These are phyloP conservation scores for Euwallacea similis DNA, from an alignment of 1,140 invertebrate species.

Conservation along the genomic window DNA sequence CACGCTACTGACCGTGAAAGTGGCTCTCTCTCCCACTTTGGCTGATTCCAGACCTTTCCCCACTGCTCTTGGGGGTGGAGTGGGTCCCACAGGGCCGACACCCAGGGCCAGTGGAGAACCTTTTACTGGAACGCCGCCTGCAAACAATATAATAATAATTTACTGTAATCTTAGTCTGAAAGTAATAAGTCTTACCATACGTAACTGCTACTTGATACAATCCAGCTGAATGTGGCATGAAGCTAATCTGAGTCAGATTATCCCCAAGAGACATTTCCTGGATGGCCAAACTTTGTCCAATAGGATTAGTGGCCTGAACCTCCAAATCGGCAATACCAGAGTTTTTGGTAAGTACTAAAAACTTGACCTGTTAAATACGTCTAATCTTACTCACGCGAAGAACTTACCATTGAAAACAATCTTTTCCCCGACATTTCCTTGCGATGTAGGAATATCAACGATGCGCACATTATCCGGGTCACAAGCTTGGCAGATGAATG, in stretches of 20 bases:
- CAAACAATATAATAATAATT: slow-evolving; percentile 1
- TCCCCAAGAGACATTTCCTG: slow-evolving; percentile 76
- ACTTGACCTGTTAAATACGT: no score
- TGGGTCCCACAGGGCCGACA: slow-evolving; percentile 53
- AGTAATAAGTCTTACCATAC: slow-evolving; percentile 63
- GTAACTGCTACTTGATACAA: slow-evolving; percentile 86
- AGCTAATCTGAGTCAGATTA: slow-evolving; percentile 76
- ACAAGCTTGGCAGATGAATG: slow-evolving; percentile 93
- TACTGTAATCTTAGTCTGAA: neutral
- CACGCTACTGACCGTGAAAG: slow-evolving; percentile 70
- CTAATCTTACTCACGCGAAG: neutral
- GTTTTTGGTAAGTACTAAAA: slow-evolving; percentile 80
- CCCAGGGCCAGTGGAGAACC: slow-evolving; percentile 66
- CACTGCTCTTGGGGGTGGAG: slow-evolving; percentile 57
- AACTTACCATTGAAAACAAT: slow-evolving; percentile 77
- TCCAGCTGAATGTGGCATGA: slow-evolving; percentile 84
- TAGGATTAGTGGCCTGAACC: slow-evolving; percentile 84
- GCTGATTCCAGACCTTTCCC: slow-evolving; percentile 68
- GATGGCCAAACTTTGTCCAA: slow-evolving; percentile 83
- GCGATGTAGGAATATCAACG: slow-evolving; percentile 74
- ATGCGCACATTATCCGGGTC: slow-evolving; percentile 68
- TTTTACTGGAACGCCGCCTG: slow-evolving; percentile 62
- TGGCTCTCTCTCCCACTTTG: slow-evolving; percentile 72
- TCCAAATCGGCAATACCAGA: slow-evolving; percentile 90
- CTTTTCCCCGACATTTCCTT: slow-evolving; percentile 79